These are phyloP conservation scores for Acrobasis repandana DNA, from an alignment of 2,888 invertebrate species.

Conservation along the genomic window DNA sequence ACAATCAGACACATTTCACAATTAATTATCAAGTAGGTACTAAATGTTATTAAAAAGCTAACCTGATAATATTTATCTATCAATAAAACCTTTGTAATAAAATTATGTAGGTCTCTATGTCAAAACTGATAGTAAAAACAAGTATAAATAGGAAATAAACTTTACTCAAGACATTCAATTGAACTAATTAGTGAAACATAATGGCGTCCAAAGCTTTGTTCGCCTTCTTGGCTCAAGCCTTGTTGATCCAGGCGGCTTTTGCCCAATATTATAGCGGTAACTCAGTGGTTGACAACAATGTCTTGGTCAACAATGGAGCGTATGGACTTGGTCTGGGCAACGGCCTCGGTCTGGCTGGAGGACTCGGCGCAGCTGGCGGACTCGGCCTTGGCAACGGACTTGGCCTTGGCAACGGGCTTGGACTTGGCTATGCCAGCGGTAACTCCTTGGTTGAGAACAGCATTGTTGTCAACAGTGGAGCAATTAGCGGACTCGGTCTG, in stretches of 20 bases:
- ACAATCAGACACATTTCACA: no score
- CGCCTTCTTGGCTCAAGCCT: conserved; percentile 13
- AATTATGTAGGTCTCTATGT: neutral
- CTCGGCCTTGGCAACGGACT: neutral
- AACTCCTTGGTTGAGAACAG: neutral
- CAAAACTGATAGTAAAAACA: neutral
- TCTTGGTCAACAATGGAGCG: conserved; percentile 19
- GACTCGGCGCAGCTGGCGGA: neutral
- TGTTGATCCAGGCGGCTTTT: conserved; percentile 30
- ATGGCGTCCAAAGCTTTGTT: conserved; percentile 23
- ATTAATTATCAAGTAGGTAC: no score
- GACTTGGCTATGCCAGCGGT: neutral
- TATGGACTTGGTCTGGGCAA: neutral
- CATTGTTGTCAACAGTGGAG: conserved; percentile 18
- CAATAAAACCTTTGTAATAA: neutral
- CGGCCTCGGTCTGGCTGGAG: neutral
- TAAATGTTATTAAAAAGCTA: no score
- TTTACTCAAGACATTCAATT: no score
- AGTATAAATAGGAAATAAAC: neutral
- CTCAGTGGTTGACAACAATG: conserved; percentile 23
- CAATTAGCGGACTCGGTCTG: neutral
- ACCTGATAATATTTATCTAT: no score
- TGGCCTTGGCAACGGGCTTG: neutral
- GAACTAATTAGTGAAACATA: neutral
- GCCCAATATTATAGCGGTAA: conserved; percentile 33